phyloP scores from a whole-genome alignment of 2,888 invertebrate species.

The Plagiodera versicolora region DNA sequence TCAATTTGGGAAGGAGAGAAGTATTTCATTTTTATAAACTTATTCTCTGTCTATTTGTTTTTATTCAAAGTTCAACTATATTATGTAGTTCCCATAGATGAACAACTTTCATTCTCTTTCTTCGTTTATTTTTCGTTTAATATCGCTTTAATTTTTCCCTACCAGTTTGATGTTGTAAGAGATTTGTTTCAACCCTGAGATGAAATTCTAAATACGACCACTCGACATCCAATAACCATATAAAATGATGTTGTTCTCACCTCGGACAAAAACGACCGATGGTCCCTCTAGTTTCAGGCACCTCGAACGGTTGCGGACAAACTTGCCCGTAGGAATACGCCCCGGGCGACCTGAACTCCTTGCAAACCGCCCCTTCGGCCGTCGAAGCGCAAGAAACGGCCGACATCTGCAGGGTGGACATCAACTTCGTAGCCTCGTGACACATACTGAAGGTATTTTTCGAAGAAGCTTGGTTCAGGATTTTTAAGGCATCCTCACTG shows the following conservation, averaged over 20 bases:
- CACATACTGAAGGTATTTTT: conserved; percentile 65
- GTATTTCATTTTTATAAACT: too few relatives aligned
- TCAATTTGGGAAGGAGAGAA: too few relatives aligned
- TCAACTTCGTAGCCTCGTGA: conserved; percentile 72
- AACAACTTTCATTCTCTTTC: too few relatives aligned
- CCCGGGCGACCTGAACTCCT: conserved; percentile 64
- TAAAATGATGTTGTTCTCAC: conserved; percentile 30
- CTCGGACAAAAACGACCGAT: conserved; percentile 47
- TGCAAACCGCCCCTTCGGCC: conserved; percentile 58
- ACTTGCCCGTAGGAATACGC: conserved; percentile 51
- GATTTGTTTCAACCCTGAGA: too few relatives aligned
- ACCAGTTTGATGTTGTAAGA: too few relatives aligned
- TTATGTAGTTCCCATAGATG: too few relatives aligned
- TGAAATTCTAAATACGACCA: too few relatives aligned
- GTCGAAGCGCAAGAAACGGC: conserved; percentile 57
- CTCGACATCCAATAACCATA: too few relatives aligned
- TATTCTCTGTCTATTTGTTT: too few relatives aligned
- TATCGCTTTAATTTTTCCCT: too few relatives aligned
- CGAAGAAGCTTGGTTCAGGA: conserved; percentile 55
- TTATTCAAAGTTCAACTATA: too few relatives aligned
- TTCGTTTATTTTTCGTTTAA: too few relatives aligned
- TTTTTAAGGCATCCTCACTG: conserved; percentile 54
- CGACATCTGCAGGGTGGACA: conserved; percentile 75
- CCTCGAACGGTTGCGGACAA: conserved; percentile 52
- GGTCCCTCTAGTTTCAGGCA: conserved; percentile 54